phyloP scores from a whole-genome alignment of 2,113 vertebrate genomes.

The Girardinichthys multiradiatus region DNA sequence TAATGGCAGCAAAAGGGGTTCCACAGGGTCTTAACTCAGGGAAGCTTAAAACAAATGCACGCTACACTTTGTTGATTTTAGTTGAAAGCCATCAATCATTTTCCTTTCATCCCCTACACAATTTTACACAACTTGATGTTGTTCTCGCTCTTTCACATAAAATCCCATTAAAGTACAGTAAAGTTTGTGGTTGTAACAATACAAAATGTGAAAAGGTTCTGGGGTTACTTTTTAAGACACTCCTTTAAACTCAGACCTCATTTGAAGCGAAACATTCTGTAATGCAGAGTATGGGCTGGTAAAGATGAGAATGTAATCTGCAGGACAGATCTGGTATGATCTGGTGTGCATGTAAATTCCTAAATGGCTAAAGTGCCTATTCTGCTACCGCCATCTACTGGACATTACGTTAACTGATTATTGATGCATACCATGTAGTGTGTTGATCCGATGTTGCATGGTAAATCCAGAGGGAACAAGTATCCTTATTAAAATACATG shows the following conservation, averaged over 20 bases:
- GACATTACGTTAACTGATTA: not conserved
- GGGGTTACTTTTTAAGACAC: not conserved
- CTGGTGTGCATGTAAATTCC: constrained; percentile 68
- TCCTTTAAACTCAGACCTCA: constrained; percentile 11
- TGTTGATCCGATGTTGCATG: not conserved
- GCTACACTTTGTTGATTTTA: not conserved
- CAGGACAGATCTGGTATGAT: constrained; percentile 69
- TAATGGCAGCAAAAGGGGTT: too few relatives aligned
- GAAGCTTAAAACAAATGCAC: not conserved
- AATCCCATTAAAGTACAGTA: not conserved
- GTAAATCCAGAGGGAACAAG: not conserved
- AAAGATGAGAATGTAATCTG: constrained; percentile 63
- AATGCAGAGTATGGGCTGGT: constrained; percentile 19
- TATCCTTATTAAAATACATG: not conserved
- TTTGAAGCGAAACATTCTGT: constrained; percentile 20
- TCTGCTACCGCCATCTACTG: constrained; percentile 69
- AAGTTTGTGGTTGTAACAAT: too few relatives aligned
- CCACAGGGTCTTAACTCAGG: not conserved
- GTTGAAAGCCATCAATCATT: not conserved
- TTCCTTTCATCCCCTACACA: not conserved
- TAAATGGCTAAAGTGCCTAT: constrained; percentile 44
- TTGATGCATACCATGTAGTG: not conserved
- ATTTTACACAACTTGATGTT: not conserved
- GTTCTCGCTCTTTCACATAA: not conserved
- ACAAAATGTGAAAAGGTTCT: not conserved